Evolutionary conservation across 2,113 vertebrate species (phyloP).

Genomic region (Mohoua ochrocephala): DNA sequence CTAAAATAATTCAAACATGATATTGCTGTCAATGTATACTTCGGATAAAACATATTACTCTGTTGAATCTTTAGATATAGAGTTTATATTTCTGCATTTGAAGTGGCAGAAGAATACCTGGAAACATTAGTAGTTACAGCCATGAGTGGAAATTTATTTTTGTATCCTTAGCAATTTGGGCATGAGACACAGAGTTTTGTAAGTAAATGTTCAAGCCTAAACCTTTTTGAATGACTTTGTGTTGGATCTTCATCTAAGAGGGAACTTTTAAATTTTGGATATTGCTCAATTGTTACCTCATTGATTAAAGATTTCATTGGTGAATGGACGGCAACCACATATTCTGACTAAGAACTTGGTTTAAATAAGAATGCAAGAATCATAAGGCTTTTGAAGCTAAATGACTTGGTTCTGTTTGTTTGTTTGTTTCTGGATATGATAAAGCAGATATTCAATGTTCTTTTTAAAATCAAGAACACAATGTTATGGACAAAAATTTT

Average conservation of each 20-base stretch:
- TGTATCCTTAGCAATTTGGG: neutral
- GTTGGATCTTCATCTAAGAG: neutral
- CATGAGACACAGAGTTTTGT: neutral
- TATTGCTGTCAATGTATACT: neutral
- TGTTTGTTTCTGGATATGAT: neutral
- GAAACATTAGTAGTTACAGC: neutral
- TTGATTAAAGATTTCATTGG: neutral
- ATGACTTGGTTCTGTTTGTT: neutral
- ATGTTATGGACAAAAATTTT: neutral
- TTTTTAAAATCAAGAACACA: neutral
- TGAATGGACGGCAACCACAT: neutral
- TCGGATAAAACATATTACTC: neutral
- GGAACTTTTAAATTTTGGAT: neutral
- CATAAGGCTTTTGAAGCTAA: neutral
- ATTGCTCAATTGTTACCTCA: neutral
- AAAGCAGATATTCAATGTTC: neutral
- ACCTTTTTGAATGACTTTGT: neutral
- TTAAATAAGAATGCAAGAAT: neutral
- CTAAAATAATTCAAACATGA: neutral
- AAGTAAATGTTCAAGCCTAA: neutral
- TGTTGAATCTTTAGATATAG: neutral
- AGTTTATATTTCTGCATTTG: neutral
- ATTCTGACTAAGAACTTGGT: neutral
- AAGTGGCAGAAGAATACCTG: neutral
- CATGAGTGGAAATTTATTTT: neutral